These are phyloP conservation scores for Pipistrellus pygmaeus DNA, from an alignment of 2,797 vertebrate genomes.

Conservation along the genomic window DNA sequence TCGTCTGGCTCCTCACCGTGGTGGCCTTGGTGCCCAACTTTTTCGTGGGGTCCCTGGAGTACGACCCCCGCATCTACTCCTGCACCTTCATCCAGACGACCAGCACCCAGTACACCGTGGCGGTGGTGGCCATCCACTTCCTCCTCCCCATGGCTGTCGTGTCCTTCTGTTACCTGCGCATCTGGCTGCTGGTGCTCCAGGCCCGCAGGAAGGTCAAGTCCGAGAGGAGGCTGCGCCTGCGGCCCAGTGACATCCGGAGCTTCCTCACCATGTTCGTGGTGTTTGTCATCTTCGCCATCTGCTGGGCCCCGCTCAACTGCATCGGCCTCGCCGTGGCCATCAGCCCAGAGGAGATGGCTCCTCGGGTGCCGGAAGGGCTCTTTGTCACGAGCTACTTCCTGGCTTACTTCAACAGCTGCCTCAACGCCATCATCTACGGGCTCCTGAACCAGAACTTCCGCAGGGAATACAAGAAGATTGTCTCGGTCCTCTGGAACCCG, in stretches of 20 bases:
- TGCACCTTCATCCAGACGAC: conserved; percentile 93
- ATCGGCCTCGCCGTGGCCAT: conserved; percentile 92
- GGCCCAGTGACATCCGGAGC: conserved; percentile 90
- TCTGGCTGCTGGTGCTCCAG: conserved; percentile 93
- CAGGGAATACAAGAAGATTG: conserved; percentile 92
- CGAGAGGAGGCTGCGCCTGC: conserved; percentile 87
- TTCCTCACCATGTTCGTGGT: conserved; percentile 95
- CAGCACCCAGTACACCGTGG: conserved; percentile 91
- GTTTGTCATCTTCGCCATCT: conserved; percentile 94
- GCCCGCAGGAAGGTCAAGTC: conserved; percentile 91
- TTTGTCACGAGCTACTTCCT: conserved; percentile 94
- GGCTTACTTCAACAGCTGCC: conserved; percentile 96
- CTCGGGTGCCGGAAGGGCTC: conserved; percentile 91
- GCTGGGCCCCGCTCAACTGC: conserved; percentile 93
- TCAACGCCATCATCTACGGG: conserved; percentile 94
- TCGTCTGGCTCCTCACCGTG: conserved; percentile 92
- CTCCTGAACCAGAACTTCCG: conserved; percentile 95
- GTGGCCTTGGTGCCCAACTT: conserved; percentile 92
- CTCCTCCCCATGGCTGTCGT: conserved; percentile 92
- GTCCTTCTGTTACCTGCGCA: conserved; percentile 93
- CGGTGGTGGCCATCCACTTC: conserved; percentile 92
- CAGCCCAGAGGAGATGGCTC: conserved; percentile 88
- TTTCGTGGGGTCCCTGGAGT: conserved; percentile 92
- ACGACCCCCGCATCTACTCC: conserved; percentile 92
- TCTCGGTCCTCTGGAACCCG: conserved; percentile 90